Evolutionary conservation across 2,113 vertebrate species (phyloP), one percentile per base, ranked within the genome.

Genomic region (Apteryx mantelli): DNA sequence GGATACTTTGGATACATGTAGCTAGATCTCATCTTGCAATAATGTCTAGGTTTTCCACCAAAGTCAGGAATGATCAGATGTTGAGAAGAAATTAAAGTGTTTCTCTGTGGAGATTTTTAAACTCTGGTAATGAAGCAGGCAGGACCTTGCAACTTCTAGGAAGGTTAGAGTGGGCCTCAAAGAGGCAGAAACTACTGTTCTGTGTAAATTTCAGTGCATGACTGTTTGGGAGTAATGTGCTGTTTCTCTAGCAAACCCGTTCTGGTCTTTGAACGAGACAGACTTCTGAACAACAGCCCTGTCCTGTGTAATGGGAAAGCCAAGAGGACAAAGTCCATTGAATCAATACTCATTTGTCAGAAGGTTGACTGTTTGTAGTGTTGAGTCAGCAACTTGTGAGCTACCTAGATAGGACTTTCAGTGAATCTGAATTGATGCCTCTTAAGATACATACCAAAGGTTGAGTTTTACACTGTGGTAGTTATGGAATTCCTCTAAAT

Each of bases 241-340:
- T n/a, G 8, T 64, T 74, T 92, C 36, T 91, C 21, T 60, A 53
- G 34, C 7, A 6, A 63, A 42, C 55, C 22, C 19, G 25, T 64
- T 86, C 60, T 79, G 28, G 78, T 97, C 88, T 91, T 95, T 76
- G 52, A 65, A 44, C 22, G 78, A 86, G 52, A 82, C 40, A 64
- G 20, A 44, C 13, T 88, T 82, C 19, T 83, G 58, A 82, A 34
- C 48, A 91, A 26, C 68, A 77, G n/a, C 21, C 12, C 20, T 66
- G 15, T 76, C 28, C 25, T 28, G 2, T 66, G 66, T 78, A 60
- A 58, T 58, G 77, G 83, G 79, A 81, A 81, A 91, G 85, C 32
- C 50, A 83, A 32, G 65, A 70, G 58, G 34, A 53, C 84, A 44
- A 93, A 91, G 76, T 82, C 69, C 69, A 11, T 56, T 50, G 68